These are phyloP conservation scores for Gymnocypris eckloni DNA, from an alignment of 2,797 vertebrate species.

Conservation along the genomic window DNA sequence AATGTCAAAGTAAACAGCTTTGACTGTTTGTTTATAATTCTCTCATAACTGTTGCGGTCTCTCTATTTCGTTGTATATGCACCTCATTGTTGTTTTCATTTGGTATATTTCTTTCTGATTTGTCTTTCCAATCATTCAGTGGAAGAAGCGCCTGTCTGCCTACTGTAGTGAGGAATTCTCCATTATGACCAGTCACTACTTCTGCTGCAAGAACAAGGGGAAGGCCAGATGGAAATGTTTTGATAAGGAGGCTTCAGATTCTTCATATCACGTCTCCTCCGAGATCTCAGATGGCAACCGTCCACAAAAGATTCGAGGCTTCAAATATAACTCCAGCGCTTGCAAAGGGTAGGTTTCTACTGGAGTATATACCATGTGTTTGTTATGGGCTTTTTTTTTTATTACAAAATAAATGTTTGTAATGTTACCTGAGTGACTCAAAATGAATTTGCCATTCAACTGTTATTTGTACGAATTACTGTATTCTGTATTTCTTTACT, in stretches of 20 bases:
- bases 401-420: neutral
- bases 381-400: neutral
- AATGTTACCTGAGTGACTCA: neutral
- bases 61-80: neutral
- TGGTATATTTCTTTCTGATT: neutral
- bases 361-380: neutral
- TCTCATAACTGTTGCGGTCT: too few relatives aligned
- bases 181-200: conserved; percentile 58
- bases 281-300: conserved; percentile 26
- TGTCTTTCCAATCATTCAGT: conserved; percentile 66
- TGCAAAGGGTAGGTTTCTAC: conserved; percentile 39
- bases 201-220: conserved; percentile 68
- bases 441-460: neutral
- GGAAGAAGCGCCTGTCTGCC: conserved; percentile 66
- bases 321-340: conserved; percentile 67
- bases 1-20: neutral
- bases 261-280: conserved; percentile 66
- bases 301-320: conserved; percentile 35
- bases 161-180: conserved; percentile 71
- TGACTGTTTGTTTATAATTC: neutral
- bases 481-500: neutral
- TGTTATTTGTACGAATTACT: neutral
- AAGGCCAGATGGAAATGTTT: conserved; percentile 69
- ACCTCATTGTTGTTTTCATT: neutral
- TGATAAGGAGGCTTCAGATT: conserved; percentile 60